These are phyloP conservation scores for Electrophaes corylata DNA, from an alignment of 2,888 invertebrate species.

Conservation along the genomic window DNA sequence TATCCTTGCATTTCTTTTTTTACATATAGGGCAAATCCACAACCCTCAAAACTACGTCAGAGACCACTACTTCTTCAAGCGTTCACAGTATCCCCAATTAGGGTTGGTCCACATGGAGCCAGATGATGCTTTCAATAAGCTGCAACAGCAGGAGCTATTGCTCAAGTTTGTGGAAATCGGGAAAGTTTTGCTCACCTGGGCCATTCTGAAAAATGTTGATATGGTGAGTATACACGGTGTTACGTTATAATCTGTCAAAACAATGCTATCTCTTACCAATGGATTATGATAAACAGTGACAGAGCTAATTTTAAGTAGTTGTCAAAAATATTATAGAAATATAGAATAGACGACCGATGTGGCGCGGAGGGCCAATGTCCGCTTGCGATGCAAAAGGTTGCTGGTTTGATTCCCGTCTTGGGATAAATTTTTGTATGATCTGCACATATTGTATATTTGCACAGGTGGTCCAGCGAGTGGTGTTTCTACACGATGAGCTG, in stretches of 20 bases:
- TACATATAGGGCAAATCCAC: constrained; percentile 93
- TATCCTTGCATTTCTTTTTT: neutral
- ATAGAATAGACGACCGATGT: no score
- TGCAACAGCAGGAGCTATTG: constrained; percentile 95
- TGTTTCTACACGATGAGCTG: constrained; percentile 98
- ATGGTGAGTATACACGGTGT: constrained; percentile 83
- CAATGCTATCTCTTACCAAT: no score
- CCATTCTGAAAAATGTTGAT: constrained; percentile 95
- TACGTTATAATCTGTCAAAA: no score
- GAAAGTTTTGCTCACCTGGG: constrained; percentile 96
- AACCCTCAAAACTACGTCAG: constrained; percentile 97
- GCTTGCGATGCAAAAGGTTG: no score
- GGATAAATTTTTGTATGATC: no score
- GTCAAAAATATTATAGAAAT: no score
- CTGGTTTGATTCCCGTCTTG: no score
- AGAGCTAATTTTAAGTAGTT: no score
- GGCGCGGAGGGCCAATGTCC: no score
- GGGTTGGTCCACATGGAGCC: constrained; percentile 97
- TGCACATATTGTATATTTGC: no score
- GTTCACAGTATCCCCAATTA: constrained; percentile 98
- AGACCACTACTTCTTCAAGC: constrained; percentile 97
- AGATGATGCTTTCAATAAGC: constrained; percentile 93
- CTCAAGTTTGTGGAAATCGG: constrained; percentile 99
- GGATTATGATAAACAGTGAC: no score
- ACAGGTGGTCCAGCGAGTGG: constrained; percentile 97